Evolutionary conservation across 1,140 invertebrate genomes (phyloP), one percentile per base, ranked within the genome.

Genomic region (Pogonomyrmex californicus): DNA sequence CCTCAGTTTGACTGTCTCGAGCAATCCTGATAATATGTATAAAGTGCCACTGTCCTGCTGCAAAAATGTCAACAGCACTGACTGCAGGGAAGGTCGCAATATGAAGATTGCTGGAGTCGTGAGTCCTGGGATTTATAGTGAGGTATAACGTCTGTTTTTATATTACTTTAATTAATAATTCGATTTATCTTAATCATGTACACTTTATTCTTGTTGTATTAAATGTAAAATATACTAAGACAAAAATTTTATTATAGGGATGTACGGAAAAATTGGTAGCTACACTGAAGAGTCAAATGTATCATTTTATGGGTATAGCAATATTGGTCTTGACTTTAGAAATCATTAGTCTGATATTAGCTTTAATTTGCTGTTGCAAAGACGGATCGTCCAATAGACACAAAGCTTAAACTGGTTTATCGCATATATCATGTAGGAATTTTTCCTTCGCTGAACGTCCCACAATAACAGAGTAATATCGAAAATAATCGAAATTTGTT

Each of bases 331-430:
- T 97, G 51, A 94, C 97, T 17, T 87, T 97, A 85, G 97, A 98
- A 95, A 93, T 98, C 63, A 92, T 98, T 41, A 97, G 97, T 51
- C 96, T 98, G 89, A 96, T 98, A 66, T 98, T 98, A 91, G 97
- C 98, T 1, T 95, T 98, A 91, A 96, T 98, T 87, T 95, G 98
- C 30, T 98, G 97, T 92, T 98, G 97, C 94, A 97, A 97, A 41
- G 97, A 98, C 86, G 96, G 96, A 87, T 96, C 96, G 83, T 95
- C 96, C 17, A 96, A 97, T 88, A 95, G 96, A 91, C 97, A 97
- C 94, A 97, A 97, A 94, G 97, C 96, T 95, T 97, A 97, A 96
- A 66, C 7, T 36, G 14, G 38, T 36, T 60, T 51, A 12, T 78
- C 49, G 14, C 14, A 0, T 14, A 7, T 14, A 4, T 14, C 4